Evolutionary conservation across 2,113 vertebrate species (phyloP), one percentile per base, ranked within the genome.

Genomic region (Pterocles burchelli): DNA sequence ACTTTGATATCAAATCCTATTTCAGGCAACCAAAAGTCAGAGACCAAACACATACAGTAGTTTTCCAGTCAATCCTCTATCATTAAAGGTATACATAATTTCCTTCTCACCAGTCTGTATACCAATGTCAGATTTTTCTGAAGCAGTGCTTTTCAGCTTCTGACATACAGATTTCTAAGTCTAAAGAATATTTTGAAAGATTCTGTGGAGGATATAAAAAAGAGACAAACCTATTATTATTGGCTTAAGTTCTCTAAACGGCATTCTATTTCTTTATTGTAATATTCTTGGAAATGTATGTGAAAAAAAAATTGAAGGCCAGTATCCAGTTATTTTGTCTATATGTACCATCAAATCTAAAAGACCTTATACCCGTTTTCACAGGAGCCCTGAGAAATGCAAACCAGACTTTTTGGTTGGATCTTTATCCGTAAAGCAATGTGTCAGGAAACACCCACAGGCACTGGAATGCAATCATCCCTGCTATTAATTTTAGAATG

Each of bases 401-500:
- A 38, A 63, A 82, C 4, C n/a, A 81, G 81, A 46, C 17, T 14
- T 48, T 75, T 85, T 63, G 48, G 2, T 62, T 68, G 28, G 62
- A 28, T 71, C 65, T 81, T 4, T 66, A 26, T 20, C 22, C 20
- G 16, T 46, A 63, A 29, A 78, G 52, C 46, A 71, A 67, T 38
- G 57, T 33, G 70, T 48, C 61, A 90, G 78, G 82, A 72, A 82
- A 59, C 33, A 57, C 21, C 10, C 70, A 59, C 6, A 52, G 51
- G 9, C 55, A 24, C 55, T 71, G 61, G 46, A 78, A 71, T 22
- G 67, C 54, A 75, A 21, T 79, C 45, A 65, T 34, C 43, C 55
- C 70, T 72, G 52, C n/a, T 72, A 59, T 59, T 95, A 82, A 63
- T 93, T 78, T 85, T 43, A 90, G 38, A 85, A 78, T 75, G 16